Evolutionary conservation across 2,888 invertebrate genomes (phyloP).

Genomic region (Epicampocera succincta): DNA sequence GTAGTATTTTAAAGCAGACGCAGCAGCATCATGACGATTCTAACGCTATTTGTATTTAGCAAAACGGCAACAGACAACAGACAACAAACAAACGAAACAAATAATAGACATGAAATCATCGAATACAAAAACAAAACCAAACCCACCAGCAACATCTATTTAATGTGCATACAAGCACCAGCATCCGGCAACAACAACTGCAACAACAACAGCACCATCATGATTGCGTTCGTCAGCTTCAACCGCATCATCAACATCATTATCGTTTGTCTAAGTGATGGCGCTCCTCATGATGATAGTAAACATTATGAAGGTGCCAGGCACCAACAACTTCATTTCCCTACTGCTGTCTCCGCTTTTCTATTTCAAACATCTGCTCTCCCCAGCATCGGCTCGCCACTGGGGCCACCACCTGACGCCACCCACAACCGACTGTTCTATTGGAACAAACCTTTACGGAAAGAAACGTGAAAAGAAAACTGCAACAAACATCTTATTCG

Average conservation of each 20-base stretch:
- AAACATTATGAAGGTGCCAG: constrained; percentile 34
- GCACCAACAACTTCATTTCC: not conserved
- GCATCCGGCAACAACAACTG: not conserved
- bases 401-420: too few relatives aligned
- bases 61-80: constrained; percentile 48
- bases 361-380: constrained; percentile 49
- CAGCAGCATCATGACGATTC: constrained; percentile 5
- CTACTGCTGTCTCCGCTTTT: not conserved
- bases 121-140: constrained; percentile 19
- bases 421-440: constrained; percentile 4
- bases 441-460: constrained; percentile 1
- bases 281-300: constrained; percentile 28
- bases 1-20: constrained; percentile 11
- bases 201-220: not conserved
- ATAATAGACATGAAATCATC: not conserved
- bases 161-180: constrained; percentile 25
- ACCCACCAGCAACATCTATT: constrained; percentile 28
- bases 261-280: not conserved
- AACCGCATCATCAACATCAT: not conserved
- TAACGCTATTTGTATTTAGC: constrained; percentile 23
- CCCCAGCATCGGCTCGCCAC: constrained; percentile 33
- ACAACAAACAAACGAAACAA: constrained; percentile 20
- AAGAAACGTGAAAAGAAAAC: constrained; percentile 9
- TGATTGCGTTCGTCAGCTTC: not conserved
- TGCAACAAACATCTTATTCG: constrained; percentile 59